Evolutionary conservation across 37 sponge, comb jelly and placozoan genomes (phyloP).

Genomic region (Aphrocallistes beatrix): DNA sequence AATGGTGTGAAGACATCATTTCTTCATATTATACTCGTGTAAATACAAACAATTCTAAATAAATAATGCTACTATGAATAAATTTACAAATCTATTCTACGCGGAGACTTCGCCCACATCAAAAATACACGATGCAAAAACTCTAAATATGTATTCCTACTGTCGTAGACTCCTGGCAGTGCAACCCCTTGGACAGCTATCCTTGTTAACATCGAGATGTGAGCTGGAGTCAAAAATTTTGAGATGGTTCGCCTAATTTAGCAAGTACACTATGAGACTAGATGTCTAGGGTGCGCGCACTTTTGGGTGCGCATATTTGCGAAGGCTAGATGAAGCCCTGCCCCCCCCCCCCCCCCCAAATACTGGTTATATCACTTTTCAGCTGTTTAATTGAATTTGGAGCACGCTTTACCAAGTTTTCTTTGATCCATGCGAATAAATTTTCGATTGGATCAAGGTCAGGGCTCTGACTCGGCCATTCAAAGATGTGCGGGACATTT

Average conservation of each 20-base stretch:
- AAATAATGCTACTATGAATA: no score
- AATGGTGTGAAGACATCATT: no score
- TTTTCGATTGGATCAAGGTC: no score
- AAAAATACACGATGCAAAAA: not conserved
- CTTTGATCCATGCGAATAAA: no score
- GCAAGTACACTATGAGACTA: not conserved
- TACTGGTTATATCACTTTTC: no score
- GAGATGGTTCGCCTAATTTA: not conserved
- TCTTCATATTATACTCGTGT: no score
- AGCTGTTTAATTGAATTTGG: no score
- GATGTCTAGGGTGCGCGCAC: not conserved
- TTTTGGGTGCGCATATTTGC: not conserved
- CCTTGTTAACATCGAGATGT: not conserved
- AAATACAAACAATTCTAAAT: no score
- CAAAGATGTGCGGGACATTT: no score
- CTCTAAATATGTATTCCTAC: not conserved
- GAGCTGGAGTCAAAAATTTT: not conserved
- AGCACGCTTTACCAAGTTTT: no score
- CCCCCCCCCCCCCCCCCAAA: no score
- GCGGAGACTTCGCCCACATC: not conserved
- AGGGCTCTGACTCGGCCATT: no score
- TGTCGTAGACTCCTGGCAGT: not conserved
- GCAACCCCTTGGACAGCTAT: slow-evolving; percentile 7
- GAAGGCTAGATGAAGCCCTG: slow-evolving; percentile 15
- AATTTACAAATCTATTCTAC: not conserved